Base-by-base conservation (phyloP, 2,888 invertebrate genomes). In the Cheilosia urbana region DNA sequence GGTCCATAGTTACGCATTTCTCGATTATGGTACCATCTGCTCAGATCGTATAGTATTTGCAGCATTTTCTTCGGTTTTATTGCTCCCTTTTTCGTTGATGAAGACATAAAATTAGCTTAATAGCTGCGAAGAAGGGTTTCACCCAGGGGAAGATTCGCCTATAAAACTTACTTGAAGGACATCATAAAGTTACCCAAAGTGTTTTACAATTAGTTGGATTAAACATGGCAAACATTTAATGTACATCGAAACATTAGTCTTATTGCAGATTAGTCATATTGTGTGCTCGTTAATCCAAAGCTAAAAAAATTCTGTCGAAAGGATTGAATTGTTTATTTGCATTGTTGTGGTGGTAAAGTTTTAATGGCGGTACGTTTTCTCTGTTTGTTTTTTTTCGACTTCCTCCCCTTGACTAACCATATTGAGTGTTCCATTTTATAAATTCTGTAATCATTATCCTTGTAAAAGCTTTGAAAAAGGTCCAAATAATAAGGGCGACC, bases 71-170 rank as follows among this genome's bases (percentile, higher is more conserved):
- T 77, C 72, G 55, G 21, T 77, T 83, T 83, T 83, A 83, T 83
- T 77, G 47, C 82, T 77, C 77, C 77, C 77, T 72, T 72, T 77
- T 72, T 66, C 72, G 72, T 77, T 72, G 72, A 83, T 78, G 82
- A 83, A 77, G 77, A 83, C 77, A 83, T 83, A 77, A 83, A 83
- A 83, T 77, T 78, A 72, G 82, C 77, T 72, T 83, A 77, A 83
- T 83, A 78, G 77, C 82, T 72, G 57, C 42, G 66, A 78, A 77
- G 72, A 62, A 66, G 72, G 60, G 63, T 78, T 78, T 63, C 27
- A 63, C 78, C 63, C 69, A 34, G 55, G 78, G 78, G 78, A 78
- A 60, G 62, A 77, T 49, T 65, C 55, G 49, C 49, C 72, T 40
- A 72, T 77, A 68, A 77, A 51, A 73, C 65, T 72, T 82, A 24